Percentiles rank a stretch among this genome's conserved stretches.
These are phyloP conservation scores for Eristalis tenax DNA, from an alignment of 2,888 invertebrate genomes.

Conservation along the genomic window DNA sequence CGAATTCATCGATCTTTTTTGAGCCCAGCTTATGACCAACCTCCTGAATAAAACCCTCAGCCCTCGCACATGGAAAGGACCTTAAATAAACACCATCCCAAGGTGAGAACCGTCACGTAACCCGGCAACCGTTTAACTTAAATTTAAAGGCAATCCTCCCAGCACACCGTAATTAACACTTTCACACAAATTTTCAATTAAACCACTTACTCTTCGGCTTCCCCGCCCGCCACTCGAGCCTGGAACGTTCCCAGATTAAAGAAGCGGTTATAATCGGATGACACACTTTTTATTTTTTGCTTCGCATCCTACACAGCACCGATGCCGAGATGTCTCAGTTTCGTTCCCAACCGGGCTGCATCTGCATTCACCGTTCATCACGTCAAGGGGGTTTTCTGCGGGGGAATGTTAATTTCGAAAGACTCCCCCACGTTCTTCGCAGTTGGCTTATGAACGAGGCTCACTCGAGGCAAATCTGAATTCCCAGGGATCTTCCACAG, in stretches of 20 bases:
- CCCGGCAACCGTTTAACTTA: background rate
- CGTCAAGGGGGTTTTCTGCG: background rate
- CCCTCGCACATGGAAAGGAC: no score
- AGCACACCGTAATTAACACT: slow-evolving; percentile 21
- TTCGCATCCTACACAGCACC: background rate
- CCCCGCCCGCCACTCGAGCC: slow-evolving; percentile 6
- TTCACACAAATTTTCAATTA: slow-evolving; percentile 25
- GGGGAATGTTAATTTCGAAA: slow-evolving; percentile 15
- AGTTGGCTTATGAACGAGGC: slow-evolving; percentile 12
- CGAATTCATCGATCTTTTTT: no score
- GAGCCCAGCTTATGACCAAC: no score
- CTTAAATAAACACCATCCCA: background rate
- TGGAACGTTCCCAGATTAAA: slow-evolving; percentile 7
- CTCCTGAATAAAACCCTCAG: no score
- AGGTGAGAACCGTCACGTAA: background rate
- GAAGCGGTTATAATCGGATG: slow-evolving; percentile 20
- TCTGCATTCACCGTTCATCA: background rate
- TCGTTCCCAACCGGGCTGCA: background rate
- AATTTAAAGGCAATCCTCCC: background rate
- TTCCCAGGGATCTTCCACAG: slow-evolving; percentile 16
- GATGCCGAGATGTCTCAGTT: background rate
- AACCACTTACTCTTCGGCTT: slow-evolving; percentile 3
- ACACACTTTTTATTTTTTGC: background rate
- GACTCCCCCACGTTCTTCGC: background rate
- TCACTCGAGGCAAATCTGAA: slow-evolving; percentile 1